Percentiles rank a stretch among this genome's conserved stretches.
Conservation (phyloP, 2,113 vertebrate genomes). For the Xiphophorus couchianus region DNA sequence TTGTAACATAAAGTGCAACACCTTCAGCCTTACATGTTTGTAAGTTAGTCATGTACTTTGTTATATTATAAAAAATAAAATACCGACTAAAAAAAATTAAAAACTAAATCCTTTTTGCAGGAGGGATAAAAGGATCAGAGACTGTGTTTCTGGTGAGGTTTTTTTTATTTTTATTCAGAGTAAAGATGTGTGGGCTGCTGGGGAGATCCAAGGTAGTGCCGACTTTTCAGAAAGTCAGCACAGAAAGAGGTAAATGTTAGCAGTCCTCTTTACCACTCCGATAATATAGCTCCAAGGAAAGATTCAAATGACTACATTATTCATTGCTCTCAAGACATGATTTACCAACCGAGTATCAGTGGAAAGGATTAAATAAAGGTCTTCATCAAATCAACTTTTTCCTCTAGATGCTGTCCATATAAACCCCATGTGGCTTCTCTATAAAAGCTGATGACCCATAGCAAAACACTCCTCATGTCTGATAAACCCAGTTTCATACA, state of each 20-base stretch:
- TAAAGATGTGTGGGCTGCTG: constrained; percentile 29
- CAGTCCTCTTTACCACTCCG: neutral
- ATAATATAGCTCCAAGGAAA: neutral
- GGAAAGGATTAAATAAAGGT: constrained; percentile 21
- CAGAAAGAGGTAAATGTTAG: neutral
- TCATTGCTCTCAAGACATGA: neutral
- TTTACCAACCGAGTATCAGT: neutral
- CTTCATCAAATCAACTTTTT: constrained; percentile 23
- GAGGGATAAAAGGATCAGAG: constrained; percentile 46
- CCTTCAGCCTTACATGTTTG: neutral
- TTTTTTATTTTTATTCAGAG: neutral
- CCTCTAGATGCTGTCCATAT: constrained; percentile 27
- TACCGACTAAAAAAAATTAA: neutral
- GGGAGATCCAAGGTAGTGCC: constrained; percentile 9
- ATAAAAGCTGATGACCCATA: constrained; percentile 29
- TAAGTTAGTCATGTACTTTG: neutral
- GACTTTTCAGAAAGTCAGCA: neutral
- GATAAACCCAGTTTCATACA: constrained; percentile 42
- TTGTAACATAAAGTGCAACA: too few species aligned
- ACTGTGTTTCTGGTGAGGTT: constrained; percentile 39
- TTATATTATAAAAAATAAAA: neutral
- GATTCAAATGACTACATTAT: constrained; percentile 5
- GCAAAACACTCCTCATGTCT: constrained; percentile 22
- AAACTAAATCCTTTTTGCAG: constrained; percentile 8
- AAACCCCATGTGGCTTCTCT: constrained; percentile 19